Evolutionary conservation across 2,888 invertebrate genomes (phyloP).

Genomic region (Pomacea canaliculata): DNA sequence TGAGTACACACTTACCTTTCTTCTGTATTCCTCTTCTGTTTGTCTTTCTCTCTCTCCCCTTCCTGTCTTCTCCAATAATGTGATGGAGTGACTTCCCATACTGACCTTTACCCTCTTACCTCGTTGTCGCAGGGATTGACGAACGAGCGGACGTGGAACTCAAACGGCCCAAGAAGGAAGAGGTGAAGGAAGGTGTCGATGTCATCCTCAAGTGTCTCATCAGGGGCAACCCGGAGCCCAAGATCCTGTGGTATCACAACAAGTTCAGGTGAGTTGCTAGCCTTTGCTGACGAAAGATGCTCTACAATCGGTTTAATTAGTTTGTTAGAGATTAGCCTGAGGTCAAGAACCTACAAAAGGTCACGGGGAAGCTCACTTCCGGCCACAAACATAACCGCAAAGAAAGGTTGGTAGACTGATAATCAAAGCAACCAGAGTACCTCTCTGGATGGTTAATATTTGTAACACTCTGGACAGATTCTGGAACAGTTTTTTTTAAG

Average conservation of each 20-base stretch:
- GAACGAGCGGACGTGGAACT: conserved; percentile 74
- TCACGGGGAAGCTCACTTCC: too few relatives aligned
- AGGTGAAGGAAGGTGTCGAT: conserved; percentile 71
- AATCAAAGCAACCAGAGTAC: too few relatives aligned
- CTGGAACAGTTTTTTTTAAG: too few relatives aligned
- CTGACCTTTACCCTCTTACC: not conserved
- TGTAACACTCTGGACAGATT: too few relatives aligned
- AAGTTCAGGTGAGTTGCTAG: conserved; percentile 53
- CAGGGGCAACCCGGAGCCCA: conserved; percentile 78
- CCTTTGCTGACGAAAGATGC: too few relatives aligned
- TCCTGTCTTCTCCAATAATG: not conserved
- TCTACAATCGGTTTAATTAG: too few relatives aligned
- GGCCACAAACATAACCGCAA: too few relatives aligned
- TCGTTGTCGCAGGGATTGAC: conserved; percentile 75
- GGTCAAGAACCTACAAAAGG: too few relatives aligned
- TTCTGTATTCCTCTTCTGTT: not conserved
- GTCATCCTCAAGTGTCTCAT: conserved; percentile 77
- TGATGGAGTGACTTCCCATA: not conserved
- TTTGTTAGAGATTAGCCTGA: too few relatives aligned
- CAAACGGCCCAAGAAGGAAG: conserved; percentile 49
- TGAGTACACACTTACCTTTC: too few relatives aligned
- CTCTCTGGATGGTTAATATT: too few relatives aligned
- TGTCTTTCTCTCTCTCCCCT: not conserved
- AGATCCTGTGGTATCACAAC: conserved; percentile 77
- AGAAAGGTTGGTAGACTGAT: too few relatives aligned